phyloP scores from a whole-genome alignment of 2,113 vertebrate genomes.

The Myotis davidii region DNA sequence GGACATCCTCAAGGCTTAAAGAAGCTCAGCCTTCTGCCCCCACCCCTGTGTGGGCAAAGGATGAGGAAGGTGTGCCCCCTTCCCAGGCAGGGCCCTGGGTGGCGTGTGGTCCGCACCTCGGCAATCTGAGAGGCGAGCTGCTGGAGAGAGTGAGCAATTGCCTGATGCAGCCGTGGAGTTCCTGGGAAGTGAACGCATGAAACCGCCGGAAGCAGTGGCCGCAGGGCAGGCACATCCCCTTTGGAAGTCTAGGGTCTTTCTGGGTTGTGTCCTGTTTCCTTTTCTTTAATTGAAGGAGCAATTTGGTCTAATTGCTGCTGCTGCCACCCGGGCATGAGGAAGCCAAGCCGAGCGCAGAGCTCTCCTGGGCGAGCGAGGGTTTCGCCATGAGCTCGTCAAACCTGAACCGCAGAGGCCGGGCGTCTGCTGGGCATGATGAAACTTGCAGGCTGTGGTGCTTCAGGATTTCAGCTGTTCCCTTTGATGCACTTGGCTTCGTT shows the following conservation, averaged over 20 bases:
- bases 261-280: neutral
- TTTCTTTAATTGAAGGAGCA: neutral
- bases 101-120: neutral
- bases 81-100: neutral
- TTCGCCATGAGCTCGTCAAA: constrained; percentile 79
- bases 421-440: constrained; percentile 80
- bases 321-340: constrained; percentile 7
- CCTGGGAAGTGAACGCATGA: neutral
- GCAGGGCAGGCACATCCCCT: neutral
- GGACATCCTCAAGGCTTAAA: neutral
- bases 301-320: neutral
- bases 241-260: neutral
- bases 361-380: neutral
- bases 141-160: constrained; percentile 3
- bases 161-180: constrained; percentile 32
- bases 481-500: constrained; percentile 86
- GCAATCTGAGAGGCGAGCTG: neutral
- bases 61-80: neutral
- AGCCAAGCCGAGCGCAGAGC: neutral
- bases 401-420: constrained; percentile 81
- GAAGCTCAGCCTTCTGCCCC: neutral
- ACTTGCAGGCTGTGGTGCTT: constrained; percentile 84
- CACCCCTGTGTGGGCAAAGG: neutral
- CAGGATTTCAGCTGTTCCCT: constrained; percentile 82
- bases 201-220: neutral